phyloP scores from a whole-genome alignment of 2,888 invertebrate species.

The Smittia aterrima region DNA sequence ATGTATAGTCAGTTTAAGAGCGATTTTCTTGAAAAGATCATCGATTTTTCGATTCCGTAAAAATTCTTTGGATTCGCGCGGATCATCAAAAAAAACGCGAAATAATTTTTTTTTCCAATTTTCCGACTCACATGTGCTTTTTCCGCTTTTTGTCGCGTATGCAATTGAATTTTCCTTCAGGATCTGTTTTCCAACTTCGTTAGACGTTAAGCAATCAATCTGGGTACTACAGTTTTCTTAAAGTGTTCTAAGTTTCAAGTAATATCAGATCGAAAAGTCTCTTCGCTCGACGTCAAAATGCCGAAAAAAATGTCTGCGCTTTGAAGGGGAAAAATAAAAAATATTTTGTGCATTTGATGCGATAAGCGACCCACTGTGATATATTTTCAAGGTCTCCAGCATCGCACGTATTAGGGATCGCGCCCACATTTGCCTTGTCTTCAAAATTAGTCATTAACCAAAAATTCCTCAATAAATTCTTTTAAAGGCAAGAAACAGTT shows the following conservation, averaged over 20 bases:
- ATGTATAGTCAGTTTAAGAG: no score
- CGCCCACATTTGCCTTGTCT: background rate
- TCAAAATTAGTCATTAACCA: background rate
- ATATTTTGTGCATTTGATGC: conserved; percentile 1
- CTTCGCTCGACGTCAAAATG: background rate
- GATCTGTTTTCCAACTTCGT: background rate
- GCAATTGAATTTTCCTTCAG: background rate
- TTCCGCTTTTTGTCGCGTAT: background rate
- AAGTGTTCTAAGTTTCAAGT: background rate
- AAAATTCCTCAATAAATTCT: background rate
- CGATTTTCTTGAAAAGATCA: background rate
- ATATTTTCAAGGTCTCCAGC: conserved; percentile 6
- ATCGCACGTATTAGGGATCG: background rate
- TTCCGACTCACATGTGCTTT: background rate
- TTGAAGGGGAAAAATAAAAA: background rate
- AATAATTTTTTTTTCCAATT: background rate
- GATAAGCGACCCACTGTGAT: background rate
- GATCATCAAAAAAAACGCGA: conserved; percentile 5
- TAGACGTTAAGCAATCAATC: background rate
- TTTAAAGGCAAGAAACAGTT: conserved; percentile 30
- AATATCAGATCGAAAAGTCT: background rate
- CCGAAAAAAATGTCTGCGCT: conserved; percentile 10
- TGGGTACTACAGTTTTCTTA: background rate
- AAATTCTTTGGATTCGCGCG: background rate
- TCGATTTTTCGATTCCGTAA: conserved; percentile 3